Evolutionary conservation across 2,113 vertebrate genomes (phyloP), one percentile per base, ranked within the genome.

Genomic region (Odobenus rosmarus): DNA sequence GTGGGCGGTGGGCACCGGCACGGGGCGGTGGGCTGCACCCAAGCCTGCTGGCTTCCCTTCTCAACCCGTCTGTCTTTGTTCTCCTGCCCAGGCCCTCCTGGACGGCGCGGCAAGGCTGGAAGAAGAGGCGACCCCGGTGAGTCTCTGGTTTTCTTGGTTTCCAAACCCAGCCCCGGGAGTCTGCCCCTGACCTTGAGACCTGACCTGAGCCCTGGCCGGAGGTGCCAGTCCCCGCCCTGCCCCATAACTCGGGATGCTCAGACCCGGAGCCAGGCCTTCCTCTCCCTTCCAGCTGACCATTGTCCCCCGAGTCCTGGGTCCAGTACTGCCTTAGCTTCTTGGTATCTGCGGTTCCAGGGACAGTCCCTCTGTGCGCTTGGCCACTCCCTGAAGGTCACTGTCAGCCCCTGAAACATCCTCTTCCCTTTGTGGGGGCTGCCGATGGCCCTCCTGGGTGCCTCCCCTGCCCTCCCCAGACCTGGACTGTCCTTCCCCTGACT

Each of bases 31-130:
- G n/a, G 42, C 49, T 21, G 14, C 1, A 1, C 61, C 46, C 67
- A 33, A n/a, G 21, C n/a, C 49, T 72, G 7, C 69, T 28, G 46
- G 23, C 51, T 88, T 87, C 71, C 14, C 33, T 82, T 86, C 89
- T 96, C 24, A 90, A 69, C 7, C 13, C 67, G 16, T 36, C 77
- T 36, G 7, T 69, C 88, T 26, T 96, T 98, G 85, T 99, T 77
- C 98, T 98, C 96, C 96, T 96, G 81, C 13, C 71, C 98, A 99
- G 99, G 99, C 31, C 99, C 99, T 98, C 99, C 99, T 0, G 99
- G 99, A 98, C 99, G 99, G 96, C 99, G 99, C 23, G 99, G 99
- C 95, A 99, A 99, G 96, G 99, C 99, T 0, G 99, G 99, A 98
- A 99, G 99, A 98, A 98, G 99, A 64, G 99, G 99, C 24, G 99